Evolutionary conservation across 2,113 vertebrate species (phyloP), one percentile per base, ranked within the genome.

Genomic region (Marcusenius ussheri): DNA sequence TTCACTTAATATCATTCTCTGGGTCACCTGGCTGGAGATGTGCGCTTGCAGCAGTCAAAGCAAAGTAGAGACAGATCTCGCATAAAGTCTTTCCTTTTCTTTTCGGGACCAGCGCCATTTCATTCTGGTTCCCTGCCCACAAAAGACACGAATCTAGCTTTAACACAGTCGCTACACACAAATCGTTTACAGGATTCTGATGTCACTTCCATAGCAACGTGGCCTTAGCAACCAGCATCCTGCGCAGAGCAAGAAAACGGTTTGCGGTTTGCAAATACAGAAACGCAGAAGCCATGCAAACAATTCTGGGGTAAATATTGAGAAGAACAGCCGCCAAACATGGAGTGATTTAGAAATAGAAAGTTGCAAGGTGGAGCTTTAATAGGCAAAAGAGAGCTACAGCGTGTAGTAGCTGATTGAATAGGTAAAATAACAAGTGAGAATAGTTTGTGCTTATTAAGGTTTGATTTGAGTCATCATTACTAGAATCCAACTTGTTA

Each of bases 171-270:
- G 35, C 87, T 88, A 39, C 39, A 85, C 39, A 9, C 83, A 27
- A 24, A 31, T 47, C 83, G 21, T 53, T 80, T 47, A 50, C n/a
- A 47, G 50, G 80, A 85, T 50, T 45, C 51, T 84, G 89, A 84
- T 77, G 51, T 89, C 77, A 89, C 88, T 83, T 83, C 74, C 88
- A 89, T 89, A 83, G 88, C 88, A 89, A 85, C 89, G 51, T 84
- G 89, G 89, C 80, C 89, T 51, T 89, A 89, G 53, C 89, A 85
- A 89, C 89, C 51, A 49, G 50, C 11, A 58, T 89, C 80, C 24
- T 62, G 19, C 17, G 2, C 50, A 35, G 87, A 13, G 15, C 3
- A 5, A 31, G 89, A 62, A 5, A 56, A 85, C 10, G 5, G 80
- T n/a, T n/a, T n/a, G 21, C 13, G 62, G 21, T 85, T 84, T 89